These are phyloP conservation scores for Pseudocheirus occidentalis DNA, from an alignment of 2,797 vertebrate genomes.

Conservation along the genomic window DNA sequence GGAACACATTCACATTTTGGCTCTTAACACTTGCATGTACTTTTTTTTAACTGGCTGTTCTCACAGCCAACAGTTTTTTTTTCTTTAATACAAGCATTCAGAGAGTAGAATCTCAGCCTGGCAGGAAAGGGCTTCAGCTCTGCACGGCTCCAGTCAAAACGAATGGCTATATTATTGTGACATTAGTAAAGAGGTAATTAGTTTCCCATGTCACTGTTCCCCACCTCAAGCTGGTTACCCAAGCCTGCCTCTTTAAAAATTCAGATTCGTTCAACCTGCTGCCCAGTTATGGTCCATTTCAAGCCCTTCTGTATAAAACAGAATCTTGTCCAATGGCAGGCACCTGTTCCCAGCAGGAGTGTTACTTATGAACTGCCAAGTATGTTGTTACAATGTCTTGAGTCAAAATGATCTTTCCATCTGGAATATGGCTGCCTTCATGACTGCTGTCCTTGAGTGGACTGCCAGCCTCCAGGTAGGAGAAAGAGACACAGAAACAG, in stretches of 20 bases:
- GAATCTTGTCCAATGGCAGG: constrained; percentile 83
- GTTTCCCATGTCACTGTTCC: constrained; percentile 80
- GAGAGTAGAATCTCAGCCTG: constrained; percentile 66
- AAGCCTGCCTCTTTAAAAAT: constrained; percentile 78
- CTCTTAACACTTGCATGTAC: constrained; percentile 41
- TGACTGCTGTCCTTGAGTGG: constrained; percentile 65
- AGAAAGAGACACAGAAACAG: constrained; percentile 53
- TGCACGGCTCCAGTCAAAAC: constrained; percentile 77
- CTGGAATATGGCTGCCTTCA: constrained; percentile 80
- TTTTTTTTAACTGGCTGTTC: constrained; percentile 9
- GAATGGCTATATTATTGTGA: constrained; percentile 82
- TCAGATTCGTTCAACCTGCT: constrained; percentile 78
- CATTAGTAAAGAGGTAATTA: constrained; percentile 84
- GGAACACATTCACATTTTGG: constrained; percentile 70
- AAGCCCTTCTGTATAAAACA: constrained; percentile 81
- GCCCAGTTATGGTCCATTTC: constrained; percentile 79
- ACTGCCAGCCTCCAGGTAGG: constrained; percentile 69
- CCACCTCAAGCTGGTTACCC: constrained; percentile 78
- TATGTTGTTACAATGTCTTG: constrained; percentile 83
- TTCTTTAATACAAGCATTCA: constrained; percentile 60
- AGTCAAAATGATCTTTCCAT: constrained; percentile 84
- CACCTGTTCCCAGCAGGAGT: constrained; percentile 86
- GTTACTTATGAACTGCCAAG: constrained; percentile 83
- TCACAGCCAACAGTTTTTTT: constrained; percentile 56
- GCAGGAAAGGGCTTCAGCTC: constrained; percentile 43